phyloP scores from a whole-genome alignment of 2,888 invertebrate genomes.

The Dastarcus helophoroides region DNA sequence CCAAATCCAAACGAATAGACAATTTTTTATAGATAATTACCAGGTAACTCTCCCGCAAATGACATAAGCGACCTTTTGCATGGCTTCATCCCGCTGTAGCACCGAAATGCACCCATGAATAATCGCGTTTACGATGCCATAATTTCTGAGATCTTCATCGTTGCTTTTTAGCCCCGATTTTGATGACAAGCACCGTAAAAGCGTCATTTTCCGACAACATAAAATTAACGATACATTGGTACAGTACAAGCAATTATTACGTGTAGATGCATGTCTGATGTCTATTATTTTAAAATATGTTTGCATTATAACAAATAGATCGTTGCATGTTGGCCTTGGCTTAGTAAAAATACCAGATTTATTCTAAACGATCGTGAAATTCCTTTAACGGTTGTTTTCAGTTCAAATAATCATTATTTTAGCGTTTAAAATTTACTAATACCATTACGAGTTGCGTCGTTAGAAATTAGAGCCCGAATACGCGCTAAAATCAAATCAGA shows the following conservation, averaged over 20 bases:
- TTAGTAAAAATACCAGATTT: conserved; percentile 9
- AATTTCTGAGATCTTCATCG: not conserved
- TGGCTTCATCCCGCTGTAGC: no score
- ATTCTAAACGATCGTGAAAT: not conserved
- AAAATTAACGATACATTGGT: conserved; percentile 39
- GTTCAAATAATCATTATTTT: conserved; percentile 1
- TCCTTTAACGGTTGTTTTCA: not conserved
- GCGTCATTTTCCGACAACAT: conserved; percentile 40
- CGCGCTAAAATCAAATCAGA: not conserved
- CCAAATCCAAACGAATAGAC: no score
- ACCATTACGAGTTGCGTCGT: no score
- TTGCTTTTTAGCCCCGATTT: conserved; percentile 20
- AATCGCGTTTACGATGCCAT: not conserved
- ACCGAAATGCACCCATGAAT: conserved; percentile 7
- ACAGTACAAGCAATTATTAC: no score
- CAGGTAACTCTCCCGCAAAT: no score
- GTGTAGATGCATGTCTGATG: conserved; percentile 9
- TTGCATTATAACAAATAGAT: conserved; percentile 11
- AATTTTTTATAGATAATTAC: no score
- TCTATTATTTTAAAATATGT: conserved; percentile 11
- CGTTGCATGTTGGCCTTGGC: conserved; percentile 12
- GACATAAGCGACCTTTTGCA: no score
- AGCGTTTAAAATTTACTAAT: not conserved
- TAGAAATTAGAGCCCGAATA: no score
- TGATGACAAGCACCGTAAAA: conserved; percentile 38